Evolutionary conservation across 2,797 vertebrate species (phyloP), one percentile per base, ranked within the genome.

Genomic region (Coregonus sp.): DNA sequence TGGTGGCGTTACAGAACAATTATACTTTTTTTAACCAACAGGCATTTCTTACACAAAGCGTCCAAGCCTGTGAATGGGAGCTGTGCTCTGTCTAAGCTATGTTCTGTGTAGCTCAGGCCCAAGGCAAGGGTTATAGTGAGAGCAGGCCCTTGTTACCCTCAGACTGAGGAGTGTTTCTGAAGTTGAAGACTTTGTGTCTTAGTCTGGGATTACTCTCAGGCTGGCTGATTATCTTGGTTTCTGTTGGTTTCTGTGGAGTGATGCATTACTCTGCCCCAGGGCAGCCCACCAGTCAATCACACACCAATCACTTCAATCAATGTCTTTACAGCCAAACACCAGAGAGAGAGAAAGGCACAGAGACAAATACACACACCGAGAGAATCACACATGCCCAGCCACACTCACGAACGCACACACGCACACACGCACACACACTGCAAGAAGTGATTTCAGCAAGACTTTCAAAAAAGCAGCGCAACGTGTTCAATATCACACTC

Each of bases 231-330:
- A 79, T 61, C 84, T 86, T 77, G 84, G 11, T 47, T 47, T 47
- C 2, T 0, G 40, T 12, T 47, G 40, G 78, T 73, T 82, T 80
- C 79, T 83, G 87, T 87, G 87, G 86, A 90, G 81, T 87, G 90
- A 92, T 90, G 87, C 90, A 91, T 89, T 79, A 86, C 85, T 87
- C 82, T 86, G 85, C 84, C 90, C 77, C 67, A 6, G 88, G 91
- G 80, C 89, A 85, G 81, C 83, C 85, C 89, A 92, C 85, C 88
- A 87, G 90, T 89, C 88, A 89, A 84, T 93, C 91, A 89, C 86
- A 84, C 81, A 82, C 81, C 84, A 84, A 84, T 86, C 79, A 78
- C 84, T 85, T 80, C 78, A 88, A 89, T 94, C 91, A 89, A 87
- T 92, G 90, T 85, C 87, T 85, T 77, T 78, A 76, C 75, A 84